Base-by-base conservation (phyloP, 1,140 invertebrate species). In the Leptestheria dahalacensis region DNA sequence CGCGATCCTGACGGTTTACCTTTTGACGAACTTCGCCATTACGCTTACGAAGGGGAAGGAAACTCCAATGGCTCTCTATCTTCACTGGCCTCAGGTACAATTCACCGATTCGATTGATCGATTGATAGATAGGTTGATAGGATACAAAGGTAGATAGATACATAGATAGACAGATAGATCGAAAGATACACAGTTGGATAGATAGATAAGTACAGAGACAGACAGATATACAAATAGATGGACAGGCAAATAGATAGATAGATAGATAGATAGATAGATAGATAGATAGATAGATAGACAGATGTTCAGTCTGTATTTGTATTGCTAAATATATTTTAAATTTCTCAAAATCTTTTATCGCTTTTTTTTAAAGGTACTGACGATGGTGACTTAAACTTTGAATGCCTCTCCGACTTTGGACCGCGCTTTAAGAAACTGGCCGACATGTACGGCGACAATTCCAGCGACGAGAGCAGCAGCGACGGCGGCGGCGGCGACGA, bases 321-420 rank as follows among this genome's bases (percentile, higher is more conserved):
- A 33, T 29, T 18, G 29, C 33, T 4, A 1, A 18, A 59, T 60
- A 24, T 58, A 28, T 50, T 12, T 2, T 50, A 21, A 21, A 0
- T 26, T 0, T 51, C 9, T 11, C 24, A 33, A 18, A 21, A 24
- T 48, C 51, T n/a, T 49, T 2, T 26, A 48, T 15, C 25, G 15
- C 3, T 53, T 60, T 33, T 61, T 60, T 60, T 46, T 52, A 26
- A 69, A 82, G 85, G 84, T 68, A 92, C 88, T 57, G 91, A 95
- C 69, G 91, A 93, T 67, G 88, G 88, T 54, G 91, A 94, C 74
- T 80, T 96, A 64, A 93, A 97, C 69, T 97, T 96, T 74, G 92
- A 97, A 72, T 95, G 96, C 74, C 75, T 98, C 64, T 93, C 92
- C 26, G 90, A 90, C 68, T 97, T 96, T 74, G 94, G 94, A 29